These are phyloP conservation scores for Phyllostomus hastatus DNA, from an alignment of 2,113 vertebrate genomes.

Conservation along the genomic window DNA sequence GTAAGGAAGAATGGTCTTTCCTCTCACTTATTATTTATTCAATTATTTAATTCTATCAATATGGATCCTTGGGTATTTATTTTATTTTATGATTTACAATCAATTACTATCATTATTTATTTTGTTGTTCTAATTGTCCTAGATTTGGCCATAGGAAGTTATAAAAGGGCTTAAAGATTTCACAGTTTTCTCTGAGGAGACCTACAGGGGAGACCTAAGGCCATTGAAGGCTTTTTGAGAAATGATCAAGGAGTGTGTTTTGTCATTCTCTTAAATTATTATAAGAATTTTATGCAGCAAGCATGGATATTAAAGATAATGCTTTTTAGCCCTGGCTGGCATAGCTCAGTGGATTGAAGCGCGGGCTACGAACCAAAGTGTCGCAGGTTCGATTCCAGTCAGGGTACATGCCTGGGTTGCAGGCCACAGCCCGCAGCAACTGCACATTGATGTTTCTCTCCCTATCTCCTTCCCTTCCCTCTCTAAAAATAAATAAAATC, in stretches of 20 bases:
- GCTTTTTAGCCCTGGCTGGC: not conserved
- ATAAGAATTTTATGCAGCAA: conserved; percentile 1
- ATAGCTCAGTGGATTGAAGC: too few species aligned
- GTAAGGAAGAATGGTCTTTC: not conserved
- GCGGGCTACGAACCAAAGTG: too few species aligned
- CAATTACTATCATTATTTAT: not conserved
- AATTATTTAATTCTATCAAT: conserved; percentile 6
- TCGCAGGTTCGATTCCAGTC: too few species aligned
- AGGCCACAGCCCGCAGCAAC: too few species aligned
- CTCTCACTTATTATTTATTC: not conserved
- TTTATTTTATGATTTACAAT: not conserved
- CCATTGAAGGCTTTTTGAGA: not conserved
- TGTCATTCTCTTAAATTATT: not conserved
- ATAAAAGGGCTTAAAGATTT: not conserved
- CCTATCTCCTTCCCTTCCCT: too few species aligned
- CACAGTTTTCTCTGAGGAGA: not conserved
- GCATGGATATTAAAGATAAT: not conserved
- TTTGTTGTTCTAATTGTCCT: not conserved
- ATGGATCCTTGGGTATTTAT: not conserved
- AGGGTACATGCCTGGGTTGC: too few species aligned
- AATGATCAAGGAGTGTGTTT: not conserved
- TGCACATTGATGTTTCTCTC: too few species aligned
- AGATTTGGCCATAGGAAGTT: not conserved
- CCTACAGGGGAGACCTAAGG: not conserved
- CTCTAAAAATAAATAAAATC: too few species aligned